Conservation (phyloP, 2,888 invertebrate genomes). For the Pyralis farinalis region DNA sequence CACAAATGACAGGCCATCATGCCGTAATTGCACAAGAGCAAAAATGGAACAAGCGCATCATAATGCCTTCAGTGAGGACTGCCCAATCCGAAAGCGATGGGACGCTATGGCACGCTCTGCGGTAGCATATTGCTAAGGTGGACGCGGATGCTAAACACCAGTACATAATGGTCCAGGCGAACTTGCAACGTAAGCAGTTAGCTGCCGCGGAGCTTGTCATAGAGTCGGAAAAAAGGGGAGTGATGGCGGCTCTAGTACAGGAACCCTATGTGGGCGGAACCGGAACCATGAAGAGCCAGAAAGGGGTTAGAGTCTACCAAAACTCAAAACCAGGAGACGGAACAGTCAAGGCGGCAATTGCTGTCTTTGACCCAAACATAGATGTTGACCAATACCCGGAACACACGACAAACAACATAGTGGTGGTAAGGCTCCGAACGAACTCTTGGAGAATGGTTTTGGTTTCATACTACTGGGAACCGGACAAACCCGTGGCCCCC, state of each 20-base stretch:
- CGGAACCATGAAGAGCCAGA: neutral
- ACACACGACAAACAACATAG: constrained; percentile 1
- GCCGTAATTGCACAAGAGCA: constrained; percentile 3
- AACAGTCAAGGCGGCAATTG: constrained; percentile 11
- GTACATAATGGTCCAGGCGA: constrained; percentile 2
- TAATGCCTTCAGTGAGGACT: constrained; percentile 8
- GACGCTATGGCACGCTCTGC: constrained; percentile 8
- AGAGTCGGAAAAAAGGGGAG: neutral
- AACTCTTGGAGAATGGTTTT: neutral
- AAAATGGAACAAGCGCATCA: neutral
- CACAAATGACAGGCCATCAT: constrained; percentile 1
- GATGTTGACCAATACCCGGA: neutral
- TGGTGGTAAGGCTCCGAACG: neutral
- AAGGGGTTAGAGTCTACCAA: neutral
- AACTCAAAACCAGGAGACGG: neutral
- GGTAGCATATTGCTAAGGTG: constrained; percentile 8
- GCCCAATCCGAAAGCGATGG: constrained; percentile 5
- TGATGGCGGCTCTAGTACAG: constrained; percentile 5
- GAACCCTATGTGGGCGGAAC: constrained; percentile 8
- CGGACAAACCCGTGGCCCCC: constrained; percentile 1
- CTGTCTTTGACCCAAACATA: constrained; percentile 5
- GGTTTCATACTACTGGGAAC: constrained; percentile 7
- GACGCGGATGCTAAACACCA: neutral
- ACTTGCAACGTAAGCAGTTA: constrained; percentile 7
- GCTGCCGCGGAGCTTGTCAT: constrained; percentile 8